These are phyloP conservation scores for Heliocidaris tuberculata DNA, from an alignment of 35 echinoderm and acorn worm species.

Conservation along the genomic window DNA sequence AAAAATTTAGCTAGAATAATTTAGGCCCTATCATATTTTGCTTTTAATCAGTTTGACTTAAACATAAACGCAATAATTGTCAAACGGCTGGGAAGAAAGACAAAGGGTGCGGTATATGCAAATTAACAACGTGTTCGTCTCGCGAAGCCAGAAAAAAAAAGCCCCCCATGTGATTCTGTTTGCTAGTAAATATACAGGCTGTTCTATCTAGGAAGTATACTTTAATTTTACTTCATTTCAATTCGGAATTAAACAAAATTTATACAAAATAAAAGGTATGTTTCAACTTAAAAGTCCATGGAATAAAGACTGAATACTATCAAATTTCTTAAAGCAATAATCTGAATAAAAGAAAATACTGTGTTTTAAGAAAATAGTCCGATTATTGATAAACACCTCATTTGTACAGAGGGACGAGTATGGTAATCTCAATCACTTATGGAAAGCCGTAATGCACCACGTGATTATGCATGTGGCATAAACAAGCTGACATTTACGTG, in stretches of 20 bases:
- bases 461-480: constrained; percentile 52
- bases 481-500: neutral
- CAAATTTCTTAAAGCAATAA: too few species aligned
- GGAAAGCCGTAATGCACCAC: constrained; percentile 22
- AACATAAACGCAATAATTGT: neutral
- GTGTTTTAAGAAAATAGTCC: too few species aligned
- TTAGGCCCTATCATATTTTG: too few species aligned
- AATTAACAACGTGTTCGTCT: constrained; percentile 21
- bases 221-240: neutral
- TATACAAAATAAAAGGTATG: neutral
- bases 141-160: neutral
- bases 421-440: neutral
- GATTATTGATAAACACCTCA: neutral
- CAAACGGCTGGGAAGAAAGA: neutral
- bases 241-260: neutral
- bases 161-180: constrained; percentile 44
- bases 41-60: too few species aligned
- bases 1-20: too few species aligned
- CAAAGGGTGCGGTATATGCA: neutral
- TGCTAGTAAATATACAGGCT: constrained; percentile 1
- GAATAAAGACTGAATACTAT: too few species aligned
- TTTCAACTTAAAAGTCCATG: too few species aligned
- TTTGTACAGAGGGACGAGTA: neutral
- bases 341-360: neutral
- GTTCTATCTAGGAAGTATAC: neutral